Percentiles rank a stretch among this genome's conserved stretches.
Conservation (phyloP, 1,140 invertebrate genomes). For the Solen grandis region DNA sequence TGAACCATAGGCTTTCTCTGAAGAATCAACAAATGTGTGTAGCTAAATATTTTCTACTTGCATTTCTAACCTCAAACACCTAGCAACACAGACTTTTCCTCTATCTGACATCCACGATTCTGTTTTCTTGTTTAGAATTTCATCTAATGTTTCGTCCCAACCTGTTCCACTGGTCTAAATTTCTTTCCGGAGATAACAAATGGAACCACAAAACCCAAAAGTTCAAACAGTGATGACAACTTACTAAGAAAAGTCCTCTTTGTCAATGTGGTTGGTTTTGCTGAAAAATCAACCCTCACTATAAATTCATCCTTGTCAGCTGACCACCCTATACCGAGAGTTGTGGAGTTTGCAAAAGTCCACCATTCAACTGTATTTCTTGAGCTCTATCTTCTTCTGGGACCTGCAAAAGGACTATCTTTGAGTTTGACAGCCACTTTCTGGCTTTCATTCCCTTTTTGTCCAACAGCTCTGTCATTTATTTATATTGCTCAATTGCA, state of each 20-base stretch:
- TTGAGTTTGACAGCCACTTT: constrained; percentile 37
- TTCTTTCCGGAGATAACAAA: constrained; percentile 3
- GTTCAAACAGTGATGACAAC: constrained; percentile 26
- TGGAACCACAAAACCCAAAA: neutral
- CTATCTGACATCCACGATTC: constrained; percentile 4
- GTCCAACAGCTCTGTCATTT: neutral
- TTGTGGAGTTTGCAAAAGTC: constrained; percentile 26
- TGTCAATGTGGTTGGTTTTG: neutral
- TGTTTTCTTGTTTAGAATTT: neutral
- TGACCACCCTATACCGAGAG: constrained; percentile 34
- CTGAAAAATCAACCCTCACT: neutral
- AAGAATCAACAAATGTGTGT: constrained; percentile 8
- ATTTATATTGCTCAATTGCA: constrained; percentile 22
- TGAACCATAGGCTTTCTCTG: neutral
- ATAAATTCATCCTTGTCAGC: constrained; percentile 38
- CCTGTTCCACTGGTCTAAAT: constrained; percentile 11
- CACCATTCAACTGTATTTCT: constrained; percentile 10
- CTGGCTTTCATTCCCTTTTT: constrained; percentile 7
- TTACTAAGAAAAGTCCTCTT: constrained; percentile 33
- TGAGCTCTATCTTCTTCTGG: constrained; percentile 13
- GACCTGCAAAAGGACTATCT: constrained; percentile 1
- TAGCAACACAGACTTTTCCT: neutral
- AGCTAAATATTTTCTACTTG: neutral
- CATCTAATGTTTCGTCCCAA: constrained; percentile 1
- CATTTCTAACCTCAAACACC: neutral